Base-by-base conservation (phyloP, 2,113 vertebrate genomes). In the Albula goreensis region DNA sequence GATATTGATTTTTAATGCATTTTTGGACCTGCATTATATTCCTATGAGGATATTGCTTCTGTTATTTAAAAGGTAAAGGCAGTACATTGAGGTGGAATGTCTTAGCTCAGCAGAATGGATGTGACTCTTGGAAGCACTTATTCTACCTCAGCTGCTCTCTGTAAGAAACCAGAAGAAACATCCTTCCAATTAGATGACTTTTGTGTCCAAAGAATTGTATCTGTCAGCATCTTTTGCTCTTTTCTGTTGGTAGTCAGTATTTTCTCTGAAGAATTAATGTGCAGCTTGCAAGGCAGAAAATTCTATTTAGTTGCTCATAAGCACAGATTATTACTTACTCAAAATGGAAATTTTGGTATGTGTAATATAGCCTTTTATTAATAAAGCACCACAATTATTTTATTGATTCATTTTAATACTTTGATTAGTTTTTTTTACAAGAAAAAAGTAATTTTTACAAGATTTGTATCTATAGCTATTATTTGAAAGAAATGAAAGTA, bases 1-100 rank as follows among this genome's bases (percentile, higher is more conserved):
- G n/a, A 74, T 31, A 74, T 74, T 31, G 70, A 74, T 74, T 74
- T 66, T 74, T 74, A 19, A 74, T 74, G 70, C n/a, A 74, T 74
- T 74, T 31, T 11, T 11, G 8, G 53, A 74, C 5, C 70, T 1
- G 22, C 5, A 74, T 74, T 31, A 13, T n/a, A 25, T n/a, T 74
- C 22, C 70, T 74, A 22, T 8, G 70, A 12, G 70, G 70, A 10
- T 74, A 74, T 74, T 74, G 70, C 70, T 31, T 74, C 70, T 31
- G 70, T 74, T 74, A 74, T 74, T 74, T 74, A 25, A 74, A 31
- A 5, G 22, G 31, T 74, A n/a, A 31, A 31, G 70, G 31, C 70
- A 19, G 63, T 9, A 74, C 5, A 74, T 74, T 10, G 10, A 31
- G 70, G n/a, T n/a, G 9, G n/a, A 74, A 74, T 74, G 70, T 10